phyloP scores from a whole-genome alignment of 2,113 vertebrate genomes.

The Brachyhypopomus occidentalis region DNA sequence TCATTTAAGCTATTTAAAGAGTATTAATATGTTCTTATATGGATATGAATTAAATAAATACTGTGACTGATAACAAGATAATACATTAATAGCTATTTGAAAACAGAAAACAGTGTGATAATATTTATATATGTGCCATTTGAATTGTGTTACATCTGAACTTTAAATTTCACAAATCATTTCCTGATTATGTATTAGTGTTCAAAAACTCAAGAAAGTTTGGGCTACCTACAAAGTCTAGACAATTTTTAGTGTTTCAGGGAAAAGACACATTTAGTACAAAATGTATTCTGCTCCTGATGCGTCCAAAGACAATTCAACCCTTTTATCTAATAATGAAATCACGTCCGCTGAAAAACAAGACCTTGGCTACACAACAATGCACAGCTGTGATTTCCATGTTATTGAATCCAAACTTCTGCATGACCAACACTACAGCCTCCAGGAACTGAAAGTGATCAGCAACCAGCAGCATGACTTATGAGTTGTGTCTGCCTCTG shows the following conservation, averaged over 20 bases:
- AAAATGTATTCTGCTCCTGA: conserved; percentile 28
- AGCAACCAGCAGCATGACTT: background rate
- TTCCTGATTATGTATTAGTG: background rate
- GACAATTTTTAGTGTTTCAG: background rate
- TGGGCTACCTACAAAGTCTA: background rate
- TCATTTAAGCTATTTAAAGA: too few species aligned
- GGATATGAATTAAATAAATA: too few species aligned
- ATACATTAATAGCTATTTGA: too few species aligned
- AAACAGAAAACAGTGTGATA: background rate
- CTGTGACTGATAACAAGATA: too few species aligned
- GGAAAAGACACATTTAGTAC: background rate
- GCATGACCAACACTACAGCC: background rate
- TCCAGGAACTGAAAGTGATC: conserved; percentile 14
- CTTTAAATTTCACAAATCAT: background rate
- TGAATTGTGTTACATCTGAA: background rate
- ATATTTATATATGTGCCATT: background rate
- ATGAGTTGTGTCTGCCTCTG: background rate
- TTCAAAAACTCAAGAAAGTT: conserved; percentile 15
- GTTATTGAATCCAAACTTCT: background rate
- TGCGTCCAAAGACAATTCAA: conserved; percentile 45
- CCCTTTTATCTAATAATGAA: conserved; percentile 42
- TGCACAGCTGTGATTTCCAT: background rate
- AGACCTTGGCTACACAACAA: background rate
- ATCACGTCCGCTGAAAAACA: background rate
- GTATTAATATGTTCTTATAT: too few species aligned